Evolutionary conservation across 2,888 invertebrate genomes (phyloP).

Genomic region (Xylocampa areola): DNA sequence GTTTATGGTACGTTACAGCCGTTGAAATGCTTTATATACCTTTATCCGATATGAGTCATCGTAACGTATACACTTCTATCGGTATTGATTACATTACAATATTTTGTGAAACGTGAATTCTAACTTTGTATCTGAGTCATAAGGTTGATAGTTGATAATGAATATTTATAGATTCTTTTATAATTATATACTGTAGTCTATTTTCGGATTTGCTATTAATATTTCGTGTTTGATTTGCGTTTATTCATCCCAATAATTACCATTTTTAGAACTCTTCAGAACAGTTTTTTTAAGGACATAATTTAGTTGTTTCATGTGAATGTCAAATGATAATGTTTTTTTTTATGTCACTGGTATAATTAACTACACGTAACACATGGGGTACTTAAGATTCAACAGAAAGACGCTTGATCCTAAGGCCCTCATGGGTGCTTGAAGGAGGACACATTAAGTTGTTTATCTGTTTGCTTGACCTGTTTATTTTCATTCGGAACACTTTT

Average conservation of each 20-base stretch:
- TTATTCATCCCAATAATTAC: too few species aligned
- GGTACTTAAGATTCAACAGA: too few species aligned
- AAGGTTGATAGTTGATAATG: slow-evolving; percentile 13
- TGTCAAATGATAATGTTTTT: too few species aligned
- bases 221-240: slow-evolving; percentile 5
- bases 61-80: slow-evolving; percentile 23
- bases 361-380: too few species aligned
- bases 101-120: slow-evolving; percentile 15
- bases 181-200: slow-evolving; percentile 30
- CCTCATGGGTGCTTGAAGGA: too few species aligned
- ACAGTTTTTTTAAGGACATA: neutral
- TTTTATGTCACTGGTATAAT: too few species aligned
- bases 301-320: neutral
- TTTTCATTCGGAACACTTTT: too few species aligned
- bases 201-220: slow-evolving; percentile 23
- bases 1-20: slow-evolving; percentile 51
- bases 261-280: too few species aligned
- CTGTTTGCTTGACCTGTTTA: too few species aligned
- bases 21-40: slow-evolving; percentile 47
- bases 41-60: slow-evolving; percentile 47
- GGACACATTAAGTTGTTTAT: too few species aligned
- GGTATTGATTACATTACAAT: slow-evolving; percentile 22
- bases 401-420: too few species aligned
- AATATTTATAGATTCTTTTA: slow-evolving; percentile 18
- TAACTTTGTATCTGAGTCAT: neutral